phyloP scores from a whole-genome alignment of 1,140 invertebrate genomes.

The Hesperophylax magnus region DNA sequence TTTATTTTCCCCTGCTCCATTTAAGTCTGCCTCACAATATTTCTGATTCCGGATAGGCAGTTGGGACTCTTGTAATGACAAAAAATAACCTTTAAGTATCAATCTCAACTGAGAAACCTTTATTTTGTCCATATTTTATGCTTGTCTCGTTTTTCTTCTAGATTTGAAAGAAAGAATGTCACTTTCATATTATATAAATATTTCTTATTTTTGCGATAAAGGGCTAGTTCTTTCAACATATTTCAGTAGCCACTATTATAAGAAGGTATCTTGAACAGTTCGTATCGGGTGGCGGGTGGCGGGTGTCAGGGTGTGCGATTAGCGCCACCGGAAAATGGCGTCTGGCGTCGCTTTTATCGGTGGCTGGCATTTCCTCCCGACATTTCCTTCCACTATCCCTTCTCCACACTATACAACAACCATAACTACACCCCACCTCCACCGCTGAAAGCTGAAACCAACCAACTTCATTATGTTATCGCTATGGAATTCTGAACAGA shows the following conservation, averaged over 20 bases:
- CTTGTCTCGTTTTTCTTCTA: too few species aligned
- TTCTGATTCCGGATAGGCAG: too few species aligned
- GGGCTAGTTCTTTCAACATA: background rate
- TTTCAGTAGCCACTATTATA: background rate
- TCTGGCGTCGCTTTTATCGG: conserved; percentile 29
- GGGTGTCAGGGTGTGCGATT: conserved; percentile 7
- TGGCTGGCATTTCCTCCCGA: conserved; percentile 33
- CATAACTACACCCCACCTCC: background rate
- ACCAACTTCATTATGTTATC: background rate
- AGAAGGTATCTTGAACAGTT: background rate
- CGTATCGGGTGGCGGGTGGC: background rate
- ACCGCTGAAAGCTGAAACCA: too few species aligned
- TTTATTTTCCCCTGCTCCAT: too few species aligned
- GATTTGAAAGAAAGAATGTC: too few species aligned
- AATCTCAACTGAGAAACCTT: too few species aligned
- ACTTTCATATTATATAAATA: too few species aligned
- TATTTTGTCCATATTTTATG: too few species aligned
- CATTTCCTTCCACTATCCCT: conserved; percentile 6
- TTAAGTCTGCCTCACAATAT: too few species aligned
- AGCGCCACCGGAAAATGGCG: conserved; percentile 25
- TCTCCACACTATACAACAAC: background rate
- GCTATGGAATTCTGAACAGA: background rate
- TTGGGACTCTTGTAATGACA: too few species aligned
- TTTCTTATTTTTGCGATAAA: too few species aligned
- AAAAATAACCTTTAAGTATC: too few species aligned